Base-by-base conservation (phyloP, 2,797 vertebrate species). In the Chromis chromis region DNA sequence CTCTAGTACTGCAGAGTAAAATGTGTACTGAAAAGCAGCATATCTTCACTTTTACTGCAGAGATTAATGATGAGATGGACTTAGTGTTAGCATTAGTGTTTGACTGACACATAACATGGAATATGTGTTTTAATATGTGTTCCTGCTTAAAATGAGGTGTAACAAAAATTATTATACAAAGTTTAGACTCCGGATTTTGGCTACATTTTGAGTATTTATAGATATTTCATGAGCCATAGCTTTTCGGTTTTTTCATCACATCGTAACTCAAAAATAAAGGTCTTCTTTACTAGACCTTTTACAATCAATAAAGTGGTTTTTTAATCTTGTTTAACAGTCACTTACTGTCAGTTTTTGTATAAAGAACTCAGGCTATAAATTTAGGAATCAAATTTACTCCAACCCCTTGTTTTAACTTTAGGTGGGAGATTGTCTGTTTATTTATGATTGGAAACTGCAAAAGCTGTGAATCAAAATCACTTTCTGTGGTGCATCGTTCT, bases 211-310 rank as follows among this genome's bases (percentile, higher is more conserved):
- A 74, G 78, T 86, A 91, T 91, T 90, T 91, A 92, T 87, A 89
- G 85, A 85, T 84, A 88, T 76, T 91, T 88, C 80, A 88, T 83
- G 81, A 90, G 82, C 66, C 70, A 76, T 79, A 83, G 65, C 60
- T 67, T 91, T 89, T 87, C 84, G 87, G 78, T 84, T 90, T 89
- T 90, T 89, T 91, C 86, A 88, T 87, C 85, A 87, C 84, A 87
- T 91, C 79, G 46, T 92, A 91, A 90, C 84, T 91, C 88, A 89
- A 87, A 92, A 89, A 88, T 90, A 90, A 91, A 91, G 80, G 68
- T 86, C 81, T 78, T 84, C 85, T 92, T 92, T 90, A 91, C 81
- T 89, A 86, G 80, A 87, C 61, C 65, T 84, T 91, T 90, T 87
- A 93, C 85, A 89, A 83, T 90, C 88, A 90, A 88, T 91, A 90